Base-by-base conservation (phyloP, 2,888 invertebrate species). In the Eurois occulta region DNA sequence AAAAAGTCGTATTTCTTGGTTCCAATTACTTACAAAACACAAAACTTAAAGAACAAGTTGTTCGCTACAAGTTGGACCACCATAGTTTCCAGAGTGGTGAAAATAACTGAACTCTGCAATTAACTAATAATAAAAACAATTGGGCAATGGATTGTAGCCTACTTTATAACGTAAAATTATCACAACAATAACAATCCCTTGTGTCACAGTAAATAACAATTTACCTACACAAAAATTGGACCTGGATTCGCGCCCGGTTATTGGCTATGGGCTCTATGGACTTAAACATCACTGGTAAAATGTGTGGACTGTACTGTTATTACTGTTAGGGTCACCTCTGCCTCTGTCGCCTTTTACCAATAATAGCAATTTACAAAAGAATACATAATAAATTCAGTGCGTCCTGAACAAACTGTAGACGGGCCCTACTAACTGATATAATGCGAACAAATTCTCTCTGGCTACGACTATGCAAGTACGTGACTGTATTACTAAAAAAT, bases 401-500 rank as follows among this genome's bases (percentile, higher is more conserved):
- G 43, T 52, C 62, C 75, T 70, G 52, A 83, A 78, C 35, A 46
- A 85, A 75, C n/a, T 35, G 46, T 70, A 43, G 28, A 81, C 73
- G 73, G 70, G 72, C 21, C 64, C 13, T n/a, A 69, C 58, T 52
- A 52, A 72, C 58, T 64, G 38, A 48, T 73, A 67, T 77, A 84
- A 87, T 77, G 52, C 60, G 55, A 71, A 85, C 62, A 69, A 77
- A 86, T 74, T 73, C 13, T 58, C 69, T 68, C 21, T 52, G 41
- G 41, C n/a, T 35, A 68, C 18, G 69, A 72, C 41, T 72, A 48
- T 64, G 58, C 18, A 58, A 74, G 62, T 48, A 76, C 85, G 86
- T 86, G 87, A 87, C 65, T 62, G 68, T 66, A 60, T 77, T 87
- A 79, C 85, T 64, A 32, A 84, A 75, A 72, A 48, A 43, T 55